Evolutionary conservation across 2,888 invertebrate genomes (phyloP), one percentile per base, ranked within the genome.

Genomic region (Epirrita christyi): DNA sequence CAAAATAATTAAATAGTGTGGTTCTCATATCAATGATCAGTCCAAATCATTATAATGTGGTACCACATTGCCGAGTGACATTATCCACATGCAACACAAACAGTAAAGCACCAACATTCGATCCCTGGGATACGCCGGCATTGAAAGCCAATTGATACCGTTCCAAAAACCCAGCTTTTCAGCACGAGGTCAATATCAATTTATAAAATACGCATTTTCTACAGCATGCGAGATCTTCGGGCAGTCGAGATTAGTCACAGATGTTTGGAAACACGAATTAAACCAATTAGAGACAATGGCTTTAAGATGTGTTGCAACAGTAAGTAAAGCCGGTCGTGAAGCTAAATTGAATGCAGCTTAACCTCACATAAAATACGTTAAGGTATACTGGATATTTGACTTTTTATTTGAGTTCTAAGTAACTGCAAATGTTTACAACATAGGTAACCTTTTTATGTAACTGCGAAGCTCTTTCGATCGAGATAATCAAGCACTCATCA

Each of bases 161-260:
- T 73, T 72, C 55, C 66, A 63, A 65, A 64, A 70, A 49, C 65
- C 38, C 37, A 45, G 45, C 53, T 34, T 61, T 54, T 36, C 29
- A 48, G 43, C 49, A 14, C 52, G 59, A 55, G 59, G 55, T 62
- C 56, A 59, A 48, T 45, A 50, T 29, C 62, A 59, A 62, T 48
- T 27, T 40, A 53, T 38, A 40, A 40, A 47, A 45, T 44, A 28
- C 37, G 44, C 32, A 15, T 32, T 42, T 32, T 34, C 32, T 21
- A 27, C 36, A 38, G 36, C 58, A 59, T 53, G 61, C 52, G 36
- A 58, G 37, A 27, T 37, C 28, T 45, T 52, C 7, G 13, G 9
- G 6, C 40, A 36, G 9, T 36, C 9, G 36, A n/a, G 44, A 40
- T 51, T 51, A 34, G 50, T 28, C 36, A 51, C 43, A 51, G 43